Evolutionary conservation across 2,888 invertebrate genomes (phyloP), one percentile per base, ranked within the genome.

Genomic region (Malthinus seriepunctatus): DNA sequence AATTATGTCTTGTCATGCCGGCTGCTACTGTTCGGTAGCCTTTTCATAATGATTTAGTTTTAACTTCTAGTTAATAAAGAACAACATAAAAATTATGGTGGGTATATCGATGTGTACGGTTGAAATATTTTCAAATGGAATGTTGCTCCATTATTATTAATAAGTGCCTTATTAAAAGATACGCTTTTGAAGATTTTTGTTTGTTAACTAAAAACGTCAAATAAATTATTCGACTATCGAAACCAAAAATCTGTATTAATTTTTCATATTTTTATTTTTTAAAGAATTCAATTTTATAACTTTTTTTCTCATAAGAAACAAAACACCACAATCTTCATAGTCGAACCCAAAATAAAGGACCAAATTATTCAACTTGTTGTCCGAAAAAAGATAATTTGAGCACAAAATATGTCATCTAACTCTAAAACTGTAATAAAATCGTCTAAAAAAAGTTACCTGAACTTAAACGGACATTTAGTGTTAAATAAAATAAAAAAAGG

Each of bases 1-100:
- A 54, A 62, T 54, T 53, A 52, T 61, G 60, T 56, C 48, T 31
- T 39, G 60, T 63, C 60, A 61, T 53, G 57, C 63, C 61, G 57
- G 60, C 63, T 61, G 63, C 60, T 63, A 63, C 63, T 48, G 63
- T 60, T 54, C 49, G 39, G 34, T 47, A 51, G 48, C 39, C 49
- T 50, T 49, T 59, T 59, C 50, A 59, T 52, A 50, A 59, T 59
- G 50, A 54, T 59, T 50, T 59, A 54, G 50, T 53, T 59, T 59
- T 50, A 49, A 38, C 32, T 50, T 45, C 53, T 48, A 39, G 44
- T 50, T 44, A 53, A 53, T 50, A 53, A 59, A 59, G 53, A 38
- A 52, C 47, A 51, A 52, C 51, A 52, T 52, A 57, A 52, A 57
- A 53, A 47, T 53, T 33, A 59, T 53, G 53, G 50, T 54, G 53